These are phyloP conservation scores for Zophobas atratus DNA, from an alignment of 1,140 invertebrate species.

Conservation along the genomic window DNA sequence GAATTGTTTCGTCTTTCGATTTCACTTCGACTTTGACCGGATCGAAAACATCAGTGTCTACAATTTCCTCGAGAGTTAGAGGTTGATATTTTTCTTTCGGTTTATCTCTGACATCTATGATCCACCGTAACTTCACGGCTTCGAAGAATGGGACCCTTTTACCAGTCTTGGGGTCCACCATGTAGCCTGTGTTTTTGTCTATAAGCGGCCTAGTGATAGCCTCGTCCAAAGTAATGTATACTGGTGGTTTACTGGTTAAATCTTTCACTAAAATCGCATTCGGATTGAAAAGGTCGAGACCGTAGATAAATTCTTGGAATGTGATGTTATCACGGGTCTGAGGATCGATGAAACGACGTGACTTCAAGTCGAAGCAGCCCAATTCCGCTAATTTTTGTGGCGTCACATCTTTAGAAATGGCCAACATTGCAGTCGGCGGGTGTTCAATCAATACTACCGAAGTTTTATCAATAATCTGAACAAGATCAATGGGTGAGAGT, in stretches of 20 bases:
- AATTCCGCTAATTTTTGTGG: constrained; percentile 78
- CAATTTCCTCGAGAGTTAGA: constrained; percentile 75
- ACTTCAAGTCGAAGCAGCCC: constrained; percentile 83
- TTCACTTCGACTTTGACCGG: constrained; percentile 75
- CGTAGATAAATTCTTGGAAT: constrained; percentile 84
- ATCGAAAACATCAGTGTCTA: constrained; percentile 78
- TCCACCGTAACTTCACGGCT: constrained; percentile 82
- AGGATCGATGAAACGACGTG: constrained; percentile 85
- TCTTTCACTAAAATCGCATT: constrained; percentile 86
- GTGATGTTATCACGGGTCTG: constrained; percentile 80
- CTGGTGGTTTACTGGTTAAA: constrained; percentile 76
- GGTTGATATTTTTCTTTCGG: constrained; percentile 69
- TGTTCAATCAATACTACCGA: constrained; percentile 67
- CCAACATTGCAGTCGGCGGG: constrained; percentile 66
- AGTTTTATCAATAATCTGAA: constrained; percentile 74
- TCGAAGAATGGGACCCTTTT: constrained; percentile 88
- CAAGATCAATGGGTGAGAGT: constrained; percentile 78
- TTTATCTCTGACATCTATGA: constrained; percentile 72
- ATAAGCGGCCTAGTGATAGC: constrained; percentile 83
- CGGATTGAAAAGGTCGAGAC: constrained; percentile 82
- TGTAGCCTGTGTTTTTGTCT: constrained; percentile 83
- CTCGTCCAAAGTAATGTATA: constrained; percentile 80
- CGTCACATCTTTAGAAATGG: constrained; percentile 74
- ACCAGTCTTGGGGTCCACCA: constrained; percentile 88
- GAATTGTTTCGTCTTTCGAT: constrained; percentile 74